Base-by-base conservation (phyloP, 2,797 vertebrate genomes). In the Melanogrammus aeglefinus region DNA sequence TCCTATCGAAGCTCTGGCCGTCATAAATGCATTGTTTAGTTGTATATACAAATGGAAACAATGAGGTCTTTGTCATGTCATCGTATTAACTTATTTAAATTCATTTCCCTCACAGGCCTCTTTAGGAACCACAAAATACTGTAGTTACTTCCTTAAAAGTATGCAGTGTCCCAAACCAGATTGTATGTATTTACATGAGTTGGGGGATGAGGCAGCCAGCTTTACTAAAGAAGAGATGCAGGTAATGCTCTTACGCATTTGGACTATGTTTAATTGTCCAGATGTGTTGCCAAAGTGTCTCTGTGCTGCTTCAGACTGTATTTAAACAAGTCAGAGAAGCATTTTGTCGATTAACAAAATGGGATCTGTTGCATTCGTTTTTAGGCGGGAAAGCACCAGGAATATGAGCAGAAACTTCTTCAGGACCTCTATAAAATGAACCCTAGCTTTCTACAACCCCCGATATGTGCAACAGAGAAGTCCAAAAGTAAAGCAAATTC, bases 161-260 rank as follows among this genome's bases (percentile, higher is more conserved):
- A 99, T 98, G 97, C 98, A 99, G 93, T 99, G 97, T 93, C 98
- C 98, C 83, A 99, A 99, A 91, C 96, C 96, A 86, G 97, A 99
- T 92, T 99, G 98, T 92, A 99, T 99, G 98, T 99, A 99, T 95
- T 93, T 99, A 92, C 97, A 99, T 78, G 98, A 99, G 87, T 86
- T 99, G 88, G 98, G 97, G 72, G 98, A 99, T 79, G 98, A 99
- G 94, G 97, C 97, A 7, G 98, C 98, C 92, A 99, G 97, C 92
- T 99, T 99, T 92, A 99, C 98, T 86, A 99, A 99, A 95, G 97
- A 99, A 84, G 98, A 99, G 91, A 99, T 99, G 98, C 97, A 99
- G 95, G 98, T 98, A 93, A 89, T 31, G 6, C 21, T n/a, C n/a
- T n/a, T n/a, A 16, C 6, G 3, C 63, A n/a, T 66, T 66, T 66